Evolutionary conservation across 1,140 invertebrate genomes (phyloP).

Genomic region (Protaetia brevitarsis): DNA sequence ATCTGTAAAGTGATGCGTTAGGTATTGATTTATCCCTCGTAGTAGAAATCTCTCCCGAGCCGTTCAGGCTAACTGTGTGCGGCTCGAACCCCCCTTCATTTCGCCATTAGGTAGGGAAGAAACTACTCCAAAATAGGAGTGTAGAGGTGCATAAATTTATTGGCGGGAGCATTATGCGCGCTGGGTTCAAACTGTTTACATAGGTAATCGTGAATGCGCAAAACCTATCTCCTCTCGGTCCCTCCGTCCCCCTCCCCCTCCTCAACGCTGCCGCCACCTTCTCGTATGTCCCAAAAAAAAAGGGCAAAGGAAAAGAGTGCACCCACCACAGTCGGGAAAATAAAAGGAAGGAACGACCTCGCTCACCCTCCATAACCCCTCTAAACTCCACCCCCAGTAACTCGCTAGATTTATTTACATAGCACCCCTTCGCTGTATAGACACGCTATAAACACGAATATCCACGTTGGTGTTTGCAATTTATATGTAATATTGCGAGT

Average conservation of each 20-base stretch:
- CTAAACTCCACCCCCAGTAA: constrained; percentile 3
- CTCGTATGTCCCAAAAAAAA: constrained; percentile 2
- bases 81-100: not conserved
- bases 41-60: constrained; percentile 16
- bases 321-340: not conserved
- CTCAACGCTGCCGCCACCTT: too few species aligned
- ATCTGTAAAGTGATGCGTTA: constrained; percentile 14
- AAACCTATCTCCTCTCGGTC: constrained; percentile 2
- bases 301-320: too few species aligned
- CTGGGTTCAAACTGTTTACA: constrained; percentile 6
- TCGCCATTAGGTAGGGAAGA: constrained; percentile 9
- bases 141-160: constrained; percentile 16
- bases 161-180: constrained; percentile 1
- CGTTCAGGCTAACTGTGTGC: not conserved
- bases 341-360: not conserved
- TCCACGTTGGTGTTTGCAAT: too few species aligned
- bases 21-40: constrained; percentile 11
- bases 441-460: constrained; percentile 8
- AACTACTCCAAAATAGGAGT: constrained; percentile 13
- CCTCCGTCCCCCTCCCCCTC: not conserved
- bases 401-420: constrained; percentile 6
- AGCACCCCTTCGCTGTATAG: not conserved
- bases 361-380: too few species aligned
- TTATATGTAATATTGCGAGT: too few species aligned
- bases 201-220: constrained; percentile 13